Evolutionary conservation across 2,113 vertebrate species (phyloP), one percentile per base, ranked within the genome.

Genomic region (Arothron firmamentum): DNA sequence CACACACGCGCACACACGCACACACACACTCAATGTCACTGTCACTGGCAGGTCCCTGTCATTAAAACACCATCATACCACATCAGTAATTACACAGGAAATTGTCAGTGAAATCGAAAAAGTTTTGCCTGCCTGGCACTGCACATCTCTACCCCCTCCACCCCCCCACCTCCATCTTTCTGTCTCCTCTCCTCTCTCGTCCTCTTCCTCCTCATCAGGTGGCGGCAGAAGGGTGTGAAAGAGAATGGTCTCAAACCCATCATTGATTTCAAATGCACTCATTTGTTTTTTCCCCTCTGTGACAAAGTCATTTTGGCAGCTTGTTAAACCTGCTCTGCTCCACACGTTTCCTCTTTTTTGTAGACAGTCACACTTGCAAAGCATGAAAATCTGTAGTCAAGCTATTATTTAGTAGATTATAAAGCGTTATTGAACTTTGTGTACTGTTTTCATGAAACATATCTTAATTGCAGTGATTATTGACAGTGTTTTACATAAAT

Each of bases 41-140:
- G 86, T 85, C 71, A 83, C 68, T 84, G 85, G 81, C 82, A 88
- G 86, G 84, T 83, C 82, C 77, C 77, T 81, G 85, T 84, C 88
- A 86, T 92, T 88, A 88, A 91, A 92, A 92, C 83, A 84, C 88
- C 89, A 92, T 92, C 91, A 91, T 73, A 88, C 87, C 87, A 84
- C 78, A 88, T 87, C 80, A 68, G 87, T 91, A 93, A 93, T 93
- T 90, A 84, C 85, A 74, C 89, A 91, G 91, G 90, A 91, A 92
- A 92, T 92, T 90, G 88, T 85, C 83, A 85, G 75, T 90, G 90
- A 90, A 92, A 90, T 92, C 90, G 88, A 87, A 91, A 91, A 91
- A 91, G 76, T 89, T 92, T 92, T 87, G 88, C 86, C 88, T 85
- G 80, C 71, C 34, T 38, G 34, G 34, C 85, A 75, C 88, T 75